Conservation (phyloP, 2,888 invertebrate genomes). For the Cephalotes varians region DNA sequence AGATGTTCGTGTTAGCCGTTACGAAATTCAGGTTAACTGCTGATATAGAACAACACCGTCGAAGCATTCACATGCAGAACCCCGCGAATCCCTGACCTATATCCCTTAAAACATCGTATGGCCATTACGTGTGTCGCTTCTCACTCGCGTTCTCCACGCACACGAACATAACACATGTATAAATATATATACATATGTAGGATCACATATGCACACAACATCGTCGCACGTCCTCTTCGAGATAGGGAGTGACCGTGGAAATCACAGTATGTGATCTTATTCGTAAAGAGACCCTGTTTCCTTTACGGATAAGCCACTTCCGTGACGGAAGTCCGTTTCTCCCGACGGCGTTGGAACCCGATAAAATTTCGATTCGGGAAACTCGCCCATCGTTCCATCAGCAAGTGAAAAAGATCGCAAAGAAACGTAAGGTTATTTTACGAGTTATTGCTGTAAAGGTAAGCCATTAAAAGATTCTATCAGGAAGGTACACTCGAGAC, state of each 20-base stretch:
- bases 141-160: background rate
- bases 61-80: slow-evolving; percentile 62
- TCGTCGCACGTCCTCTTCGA: slow-evolving; percentile 10
- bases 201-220: background rate
- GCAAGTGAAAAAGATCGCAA: background rate
- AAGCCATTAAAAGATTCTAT: slow-evolving; percentile 28
- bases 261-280: slow-evolving; percentile 50
- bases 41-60: slow-evolving; percentile 61
- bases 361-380: slow-evolving; percentile 64
- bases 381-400: background rate
- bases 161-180: background rate
- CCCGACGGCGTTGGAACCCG: slow-evolving; percentile 50
- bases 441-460: background rate
- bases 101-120: slow-evolving; percentile 74
- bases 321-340: slow-evolving; percentile 58
- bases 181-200: background rate
- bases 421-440: slow-evolving; percentile 7
- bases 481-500: background rate
- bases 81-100: slow-evolving; percentile 75
- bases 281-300: slow-evolving; percentile 62
- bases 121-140: slow-evolving; percentile 61
- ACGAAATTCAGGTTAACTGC: slow-evolving; percentile 70
- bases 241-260: slow-evolving; percentile 45
- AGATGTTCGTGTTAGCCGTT: slow-evolving; percentile 40
- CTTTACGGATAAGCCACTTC: slow-evolving; percentile 66